These are phyloP conservation scores for Epizoanthus fatuus DNA, from an alignment of 92 coral and sea anemone species.

Conservation along the genomic window DNA sequence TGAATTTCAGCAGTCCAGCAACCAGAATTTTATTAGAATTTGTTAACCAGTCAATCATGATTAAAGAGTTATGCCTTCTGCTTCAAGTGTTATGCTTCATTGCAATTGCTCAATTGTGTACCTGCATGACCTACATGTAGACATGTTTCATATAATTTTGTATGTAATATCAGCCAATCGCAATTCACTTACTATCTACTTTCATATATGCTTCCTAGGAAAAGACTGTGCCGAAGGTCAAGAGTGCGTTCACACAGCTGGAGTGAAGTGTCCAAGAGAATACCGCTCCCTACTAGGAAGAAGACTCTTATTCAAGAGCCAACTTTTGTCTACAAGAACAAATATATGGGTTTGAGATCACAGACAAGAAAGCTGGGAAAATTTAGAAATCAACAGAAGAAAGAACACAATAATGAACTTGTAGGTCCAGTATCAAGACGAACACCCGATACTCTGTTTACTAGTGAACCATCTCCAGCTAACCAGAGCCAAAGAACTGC, in stretches of 20 bases:
- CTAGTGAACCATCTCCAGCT: constrained; percentile 3
- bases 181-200: too few relatives aligned
- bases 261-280: constrained; percentile 36
- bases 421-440: constrained; percentile 11
- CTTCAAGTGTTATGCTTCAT: too few relatives aligned
- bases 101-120: too few relatives aligned
- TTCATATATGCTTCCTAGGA: constrained; percentile 34
- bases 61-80: too few relatives aligned
- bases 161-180: too few relatives aligned
- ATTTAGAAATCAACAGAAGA: constrained; percentile 16
- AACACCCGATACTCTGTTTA: constrained; percentile 17
- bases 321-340: constrained; percentile 84
- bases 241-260: constrained; percentile 50
- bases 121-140: too few relatives aligned
- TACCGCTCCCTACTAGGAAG: constrained; percentile 40
- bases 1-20: too few relatives aligned
- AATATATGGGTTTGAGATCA: constrained; percentile 12
- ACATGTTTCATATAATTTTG: too few relatives aligned
- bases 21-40: too few relatives aligned
- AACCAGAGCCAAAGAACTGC: constrained; percentile 12
- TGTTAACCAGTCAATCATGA: too few relatives aligned
- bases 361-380: constrained; percentile 13
- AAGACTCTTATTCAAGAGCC: constrained; percentile 82
- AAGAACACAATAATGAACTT: constrained; percentile 10
- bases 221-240: constrained; percentile 59